Base-by-base conservation (phyloP, 2,888 invertebrate species). In the Rhaphigaster nebulosa region DNA sequence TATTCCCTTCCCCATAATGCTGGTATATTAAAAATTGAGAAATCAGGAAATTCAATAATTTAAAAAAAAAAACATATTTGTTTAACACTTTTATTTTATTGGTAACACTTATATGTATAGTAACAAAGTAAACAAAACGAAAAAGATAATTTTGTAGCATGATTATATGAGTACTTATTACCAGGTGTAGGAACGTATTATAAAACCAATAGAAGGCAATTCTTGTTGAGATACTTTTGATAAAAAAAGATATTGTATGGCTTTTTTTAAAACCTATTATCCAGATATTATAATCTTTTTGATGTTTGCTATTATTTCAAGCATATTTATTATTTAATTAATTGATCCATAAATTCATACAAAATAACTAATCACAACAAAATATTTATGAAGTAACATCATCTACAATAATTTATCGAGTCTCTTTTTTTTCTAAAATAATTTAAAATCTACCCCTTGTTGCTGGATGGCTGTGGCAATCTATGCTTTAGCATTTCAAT, bases 401-500 rank as follows among this genome's bases (percentile, higher is more conserved):
- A 29, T 65, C 65, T 65, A 65, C 65, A 65, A 65, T 29, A 65
- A 29, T 65, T 13, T 70, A 29, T 65, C 15, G 34, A 70, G 70
- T 70, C 70, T 70, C 65, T 84, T 92, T 94, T 38, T 93, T 93
- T 80, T 45, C 45, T 20, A 45, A 84, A 45, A 6, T 23, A 41
- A 12, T 41, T 80, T 0, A 23, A 80, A 84, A 45, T 45, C 41
- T 84, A 84, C 3, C 13, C 12, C n/a, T 84, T 84, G n/a, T 84
- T 13, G 23, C 95, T 95, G 8, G 96, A 96, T 70, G 98, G 98
- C 93, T 97, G 97, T 38, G 97, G 97, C 91, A 96, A 95, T 93
- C 98, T 95, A 93, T 95, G 97, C 93, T 97, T 96, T 4, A 95
- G 95, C 96, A 98, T 96, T 94, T 98, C 98, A 41, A 97, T 95